Percentiles rank a stretch among this genome's conserved stretches.
Conservation (phyloP, 2,797 vertebrate species). For the Mus minutoides region DNA sequence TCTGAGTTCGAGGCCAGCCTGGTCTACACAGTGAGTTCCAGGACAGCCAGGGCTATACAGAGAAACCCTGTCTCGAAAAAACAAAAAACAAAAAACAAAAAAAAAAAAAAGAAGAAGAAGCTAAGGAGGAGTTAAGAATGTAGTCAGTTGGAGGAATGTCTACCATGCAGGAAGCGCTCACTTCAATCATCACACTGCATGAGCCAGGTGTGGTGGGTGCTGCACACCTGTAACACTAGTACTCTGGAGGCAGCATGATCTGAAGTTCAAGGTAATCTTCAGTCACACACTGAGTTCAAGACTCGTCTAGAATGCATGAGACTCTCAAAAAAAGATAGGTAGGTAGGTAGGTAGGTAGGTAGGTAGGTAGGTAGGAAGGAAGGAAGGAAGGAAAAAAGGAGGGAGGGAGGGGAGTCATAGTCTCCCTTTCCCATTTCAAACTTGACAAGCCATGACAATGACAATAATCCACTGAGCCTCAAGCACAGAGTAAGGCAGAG, state of each 20-base stretch:
- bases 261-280: neutral
- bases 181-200: neutral
- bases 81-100: too few species aligned
- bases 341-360: too few species aligned
- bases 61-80: too few species aligned
- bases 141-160: neutral
- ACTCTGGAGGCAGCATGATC: neutral
- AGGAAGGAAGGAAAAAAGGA: neutral
- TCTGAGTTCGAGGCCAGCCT: too few species aligned
- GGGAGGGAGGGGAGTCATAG: accelerated
- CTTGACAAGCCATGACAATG: slow-evolving; percentile 23
- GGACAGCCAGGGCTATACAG: too few species aligned
- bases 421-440: slow-evolving; percentile 36
- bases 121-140: neutral
- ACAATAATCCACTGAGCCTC: neutral
- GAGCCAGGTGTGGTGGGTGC: neutral
- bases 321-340: too few species aligned
- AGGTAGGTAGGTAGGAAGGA: too few species aligned
- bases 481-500: slow-evolving; percentile 68
- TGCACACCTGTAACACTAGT: neutral
- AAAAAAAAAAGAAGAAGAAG: neutral
- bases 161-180: neutral
- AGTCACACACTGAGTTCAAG: neutral
- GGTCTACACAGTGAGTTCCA: too few species aligned
- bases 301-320: neutral